Percentiles rank a stretch among this genome's conserved stretches.
Evolutionary conservation across 2,888 invertebrate genomes (phyloP).

Genomic region (Serrognathus titanus): DNA sequence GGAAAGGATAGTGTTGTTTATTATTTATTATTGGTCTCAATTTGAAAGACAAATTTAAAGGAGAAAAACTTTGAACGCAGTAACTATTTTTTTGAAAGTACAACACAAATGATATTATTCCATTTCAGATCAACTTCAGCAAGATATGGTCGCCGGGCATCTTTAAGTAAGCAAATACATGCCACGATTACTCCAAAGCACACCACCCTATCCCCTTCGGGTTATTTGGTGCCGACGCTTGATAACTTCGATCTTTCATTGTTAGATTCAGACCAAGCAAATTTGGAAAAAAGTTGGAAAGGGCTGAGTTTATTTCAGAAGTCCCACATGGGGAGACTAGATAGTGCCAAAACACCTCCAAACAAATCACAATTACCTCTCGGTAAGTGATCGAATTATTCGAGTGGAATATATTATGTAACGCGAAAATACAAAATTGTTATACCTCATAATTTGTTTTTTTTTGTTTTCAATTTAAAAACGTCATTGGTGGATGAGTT

Average conservation of each 20-base stretch:
- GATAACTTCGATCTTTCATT: constrained; percentile 25
- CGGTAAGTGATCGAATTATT: constrained; percentile 22
- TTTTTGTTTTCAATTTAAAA: not conserved
- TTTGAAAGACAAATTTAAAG: no score
- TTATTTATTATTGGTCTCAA: no score
- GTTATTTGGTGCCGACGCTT: constrained; percentile 35
- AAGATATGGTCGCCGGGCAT: constrained; percentile 38
- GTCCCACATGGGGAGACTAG: constrained; percentile 39
- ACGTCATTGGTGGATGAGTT: not conserved
- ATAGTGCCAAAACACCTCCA: constrained; percentile 28
- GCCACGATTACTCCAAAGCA: constrained; percentile 29
- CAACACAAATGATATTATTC: not conserved
- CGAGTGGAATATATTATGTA: not conserved
- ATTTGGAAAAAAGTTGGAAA: constrained; percentile 37
- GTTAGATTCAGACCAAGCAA: constrained; percentile 14
- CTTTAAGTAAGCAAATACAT: constrained; percentile 31
- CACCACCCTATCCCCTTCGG: constrained; percentile 26
- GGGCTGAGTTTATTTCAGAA: constrained; percentile 38
- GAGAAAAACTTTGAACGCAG: no score
- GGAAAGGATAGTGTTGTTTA: no score
- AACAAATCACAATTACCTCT: constrained; percentile 7
- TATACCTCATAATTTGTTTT: not conserved
- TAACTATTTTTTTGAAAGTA: no score
- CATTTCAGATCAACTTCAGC: constrained; percentile 26
- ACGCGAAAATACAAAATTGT: not conserved